Base-by-base conservation (phyloP, 2,113 vertebrate genomes). In the Telmatochromis bifrenatus region DNA sequence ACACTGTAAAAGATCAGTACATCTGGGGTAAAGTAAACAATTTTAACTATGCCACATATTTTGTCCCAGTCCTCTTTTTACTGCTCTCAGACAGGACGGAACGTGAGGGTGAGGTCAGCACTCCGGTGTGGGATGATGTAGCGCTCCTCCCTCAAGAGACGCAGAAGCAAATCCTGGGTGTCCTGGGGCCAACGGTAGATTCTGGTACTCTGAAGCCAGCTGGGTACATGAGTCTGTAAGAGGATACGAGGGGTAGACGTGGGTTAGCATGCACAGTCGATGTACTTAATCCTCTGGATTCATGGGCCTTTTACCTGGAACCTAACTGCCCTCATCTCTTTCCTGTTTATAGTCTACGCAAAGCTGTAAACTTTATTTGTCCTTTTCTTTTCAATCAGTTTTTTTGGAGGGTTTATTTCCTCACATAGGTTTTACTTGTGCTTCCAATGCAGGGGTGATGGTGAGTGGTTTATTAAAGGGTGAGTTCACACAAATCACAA, bases 181-280 rank as follows among this genome's bases (percentile, higher is more conserved):
- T 99, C 97, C 55, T 91, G 92, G 3, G 98, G 98, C 98, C 98
- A 99, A 65, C 92, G 97, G 89, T 97, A 99, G 89, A 98, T 90
- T 42, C 97, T 97, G 83, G 98, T 99, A 94, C 97, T 99, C 95
- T 96, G 97, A 31, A 99, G 97, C 98, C 98, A 99, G 93, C 90
- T 97, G 60, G 98, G 98, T 75, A 99, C 97, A 0, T 99, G 97
- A 33, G 94, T 97, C 98, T 99, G 80, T 51, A 19, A 51, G 45
- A 9, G 9, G 81, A 56, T 87, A 21, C 75, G 11, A 81, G 8
- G 75, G 2, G 54, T 17, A 54, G 7, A 53, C 33, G 6, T 3
- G 10, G 23, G 7, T 65, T 19, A 58, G 37, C 39, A 17, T 19
- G 8, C 49, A 15, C 31, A 35, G 49, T 77, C 26, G 8, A 11